Conservation (phyloP, 2,113 vertebrate species). For the Raja brachyura region DNA sequence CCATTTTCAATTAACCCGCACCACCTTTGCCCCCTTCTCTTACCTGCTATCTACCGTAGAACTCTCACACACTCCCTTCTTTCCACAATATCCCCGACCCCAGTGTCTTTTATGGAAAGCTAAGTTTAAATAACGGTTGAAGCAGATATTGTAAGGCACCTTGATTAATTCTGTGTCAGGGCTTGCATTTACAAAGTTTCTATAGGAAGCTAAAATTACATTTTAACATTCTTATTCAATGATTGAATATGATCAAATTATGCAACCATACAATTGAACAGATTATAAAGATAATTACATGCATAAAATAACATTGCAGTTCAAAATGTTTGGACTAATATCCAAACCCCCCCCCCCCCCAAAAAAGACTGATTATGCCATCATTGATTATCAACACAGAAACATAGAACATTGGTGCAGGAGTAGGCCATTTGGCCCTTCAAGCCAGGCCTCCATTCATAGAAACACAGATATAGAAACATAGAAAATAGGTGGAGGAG, state of each 20-base stretch:
- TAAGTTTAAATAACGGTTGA: background rate
- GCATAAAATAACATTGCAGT: background rate
- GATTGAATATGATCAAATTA: background rate
- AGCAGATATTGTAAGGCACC: background rate
- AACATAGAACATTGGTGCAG: too few relatives aligned
- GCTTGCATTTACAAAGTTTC: background rate
- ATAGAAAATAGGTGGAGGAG: too few relatives aligned
- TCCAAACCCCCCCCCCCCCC: background rate
- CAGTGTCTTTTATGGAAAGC: background rate
- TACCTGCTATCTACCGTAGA: too few relatives aligned
- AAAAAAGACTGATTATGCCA: background rate
- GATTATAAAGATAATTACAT: background rate
- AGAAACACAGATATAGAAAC: too few relatives aligned
- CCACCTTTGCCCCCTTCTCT: too few relatives aligned
- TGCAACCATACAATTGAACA: background rate
- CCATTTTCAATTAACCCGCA: too few relatives aligned
- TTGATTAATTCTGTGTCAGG: background rate
- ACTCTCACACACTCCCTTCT: too few relatives aligned
- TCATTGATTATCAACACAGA: too few relatives aligned
- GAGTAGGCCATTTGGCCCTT: too few relatives aligned
- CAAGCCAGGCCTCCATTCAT: too few relatives aligned
- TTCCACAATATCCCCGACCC: too few relatives aligned
- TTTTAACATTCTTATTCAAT: background rate
- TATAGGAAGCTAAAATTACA: background rate
- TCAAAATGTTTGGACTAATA: background rate